Evolutionary conservation across 1,140 invertebrate genomes (phyloP), one percentile per base, ranked within the genome.

Genomic region (Teleopsis dalmanni): DNA sequence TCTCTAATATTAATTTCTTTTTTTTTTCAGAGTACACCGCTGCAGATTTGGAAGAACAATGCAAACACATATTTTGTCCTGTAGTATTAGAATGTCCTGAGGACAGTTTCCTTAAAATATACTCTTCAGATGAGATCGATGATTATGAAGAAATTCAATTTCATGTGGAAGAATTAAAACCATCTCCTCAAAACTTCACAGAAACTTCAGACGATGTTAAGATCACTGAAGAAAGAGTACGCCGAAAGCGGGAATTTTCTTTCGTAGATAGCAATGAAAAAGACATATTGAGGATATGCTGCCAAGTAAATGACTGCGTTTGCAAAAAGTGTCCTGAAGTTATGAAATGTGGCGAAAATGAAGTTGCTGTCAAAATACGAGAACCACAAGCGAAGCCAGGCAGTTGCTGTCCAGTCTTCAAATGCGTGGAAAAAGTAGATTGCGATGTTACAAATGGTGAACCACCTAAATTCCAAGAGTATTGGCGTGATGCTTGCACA

Each of bases 401-500:
- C 14, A 61, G 33, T 19, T 63, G 63, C 43, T 66, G 63, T 42
- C 26, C 54, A 8, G 34, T 22, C 14, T 65, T 56, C 36, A n/a
- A 49, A 8, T 66, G 62, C 29, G 53, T 44, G 6, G 7, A 19
- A 2, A 43, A 55, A 38, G 52, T 52, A 5, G 10, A 40, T 9
- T 65, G 62, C 31, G 47, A n/a, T 0, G 18, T 8, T 0, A 34
- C 11, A 5, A 51, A 46, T 10, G 9, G 14, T 3, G 27, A 41
- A 4, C 6, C 45, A 2, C 50, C 8, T 8, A n/a, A n/a, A n/a
- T n/a, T n/a, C n/a, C n/a, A n/a, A n/a, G n/a, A n/a, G n/a, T 64
- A 57, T 19, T 66, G 59, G 37, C 40, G 3, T 1, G 29, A 49
- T 16, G 40, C 21, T 1, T 65, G 62, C 50, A 50, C 27, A 16